phyloP scores from a whole-genome alignment of 2,888 invertebrate genomes.

The Drosophila suboccidentalis region DNA sequence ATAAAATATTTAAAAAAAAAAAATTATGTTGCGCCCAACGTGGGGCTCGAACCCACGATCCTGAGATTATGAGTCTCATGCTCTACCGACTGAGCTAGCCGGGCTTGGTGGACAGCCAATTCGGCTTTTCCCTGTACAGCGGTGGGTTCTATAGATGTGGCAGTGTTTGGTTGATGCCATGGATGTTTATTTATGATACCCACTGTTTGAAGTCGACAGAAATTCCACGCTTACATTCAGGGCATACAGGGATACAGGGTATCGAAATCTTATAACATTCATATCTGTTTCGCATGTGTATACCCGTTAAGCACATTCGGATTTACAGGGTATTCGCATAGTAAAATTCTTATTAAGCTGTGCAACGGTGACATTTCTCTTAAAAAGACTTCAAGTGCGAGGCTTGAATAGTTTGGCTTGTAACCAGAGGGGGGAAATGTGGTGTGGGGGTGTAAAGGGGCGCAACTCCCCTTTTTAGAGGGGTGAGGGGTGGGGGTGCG shows the following conservation, averaged over 20 bases:
- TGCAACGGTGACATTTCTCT: constrained; percentile 22
- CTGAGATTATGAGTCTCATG: constrained; percentile 81
- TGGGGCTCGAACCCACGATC: constrained; percentile 80
- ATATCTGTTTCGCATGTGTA: neutral
- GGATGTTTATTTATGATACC: constrained; percentile 13
- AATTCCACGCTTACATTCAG: too few species aligned
- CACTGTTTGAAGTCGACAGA: neutral
- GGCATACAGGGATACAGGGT: too few species aligned
- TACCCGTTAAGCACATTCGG: too few species aligned
- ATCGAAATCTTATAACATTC: too few species aligned
- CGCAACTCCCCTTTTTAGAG: neutral
- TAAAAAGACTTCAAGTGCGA: constrained; percentile 19
- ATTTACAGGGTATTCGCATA: constrained; percentile 12
- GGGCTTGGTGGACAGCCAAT: constrained; percentile 45
- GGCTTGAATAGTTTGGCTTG: constrained; percentile 18
- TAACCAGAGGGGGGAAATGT: neutral
- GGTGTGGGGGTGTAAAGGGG: too few species aligned
- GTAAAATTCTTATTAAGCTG: constrained; percentile 35
- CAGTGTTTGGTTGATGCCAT: neutral
- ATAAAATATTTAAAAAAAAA: neutral
- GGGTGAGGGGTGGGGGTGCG: too few species aligned
- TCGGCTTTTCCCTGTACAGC: constrained; percentile 25
- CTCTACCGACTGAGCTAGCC: constrained; percentile 81
- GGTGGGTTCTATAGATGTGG: constrained; percentile 14
- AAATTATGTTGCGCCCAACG: constrained; percentile 63